Percentiles rank a stretch among this genome's conserved stretches.
Conservation (phyloP, 2,888 invertebrate species). For the Cephalotes varians region DNA sequence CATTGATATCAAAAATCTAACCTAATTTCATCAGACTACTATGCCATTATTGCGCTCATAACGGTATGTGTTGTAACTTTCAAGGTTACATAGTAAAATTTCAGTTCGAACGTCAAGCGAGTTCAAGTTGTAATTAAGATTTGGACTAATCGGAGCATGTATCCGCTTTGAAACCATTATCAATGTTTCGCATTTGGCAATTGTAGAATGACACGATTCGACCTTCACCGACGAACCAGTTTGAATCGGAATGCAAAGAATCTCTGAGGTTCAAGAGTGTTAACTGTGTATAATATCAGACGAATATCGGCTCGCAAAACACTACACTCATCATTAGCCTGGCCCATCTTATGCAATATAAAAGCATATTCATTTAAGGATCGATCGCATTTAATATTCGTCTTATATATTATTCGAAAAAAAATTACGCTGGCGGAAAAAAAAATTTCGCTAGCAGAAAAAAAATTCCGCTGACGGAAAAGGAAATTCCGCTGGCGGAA, state of each 20-base stretch:
- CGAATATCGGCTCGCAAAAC: conserved; percentile 22
- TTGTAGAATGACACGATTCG: not conserved
- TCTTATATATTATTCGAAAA: conserved; percentile 11
- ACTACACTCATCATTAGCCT: conserved; percentile 25
- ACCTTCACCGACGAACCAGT: conserved; percentile 46
- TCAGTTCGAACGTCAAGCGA: not conserved
- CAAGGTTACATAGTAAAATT: conserved; percentile 53
- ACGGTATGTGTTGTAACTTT: conserved; percentile 57
- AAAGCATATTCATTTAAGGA: not conserved
- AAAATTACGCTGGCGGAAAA: too few relatives aligned
- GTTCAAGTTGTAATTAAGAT: not conserved
- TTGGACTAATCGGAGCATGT: not conserved
- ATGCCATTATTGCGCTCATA: conserved; percentile 43
- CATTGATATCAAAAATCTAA: conserved; percentile 13
- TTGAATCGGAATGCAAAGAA: not conserved
- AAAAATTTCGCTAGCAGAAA: too few relatives aligned
- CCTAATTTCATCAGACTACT: conserved; percentile 25
- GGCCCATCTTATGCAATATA: conserved; percentile 23
- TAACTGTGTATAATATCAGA: conserved; percentile 18
- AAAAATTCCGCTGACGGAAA: too few relatives aligned
- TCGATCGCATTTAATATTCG: conserved; percentile 39
- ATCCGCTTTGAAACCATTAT: conserved; percentile 33
- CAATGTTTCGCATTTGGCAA: conserved; percentile 31
- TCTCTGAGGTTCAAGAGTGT: not conserved
- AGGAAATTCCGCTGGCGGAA: too few relatives aligned